These are phyloP conservation scores for Fregata magnificens DNA, from an alignment of 2,113 vertebrate species.

Conservation along the genomic window DNA sequence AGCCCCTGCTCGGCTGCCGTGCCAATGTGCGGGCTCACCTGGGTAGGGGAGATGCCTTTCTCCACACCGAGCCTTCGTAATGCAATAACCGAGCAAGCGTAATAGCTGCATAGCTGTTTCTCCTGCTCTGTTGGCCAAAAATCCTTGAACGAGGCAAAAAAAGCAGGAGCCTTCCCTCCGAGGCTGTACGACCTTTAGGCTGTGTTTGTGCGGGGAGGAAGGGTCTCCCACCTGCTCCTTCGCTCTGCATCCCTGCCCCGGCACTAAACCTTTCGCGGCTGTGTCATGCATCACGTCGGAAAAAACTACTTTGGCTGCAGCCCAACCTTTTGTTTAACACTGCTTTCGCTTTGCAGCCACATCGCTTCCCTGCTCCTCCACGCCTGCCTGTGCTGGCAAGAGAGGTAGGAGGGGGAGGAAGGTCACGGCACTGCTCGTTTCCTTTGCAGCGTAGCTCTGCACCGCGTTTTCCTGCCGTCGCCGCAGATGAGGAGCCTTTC, in stretches of 20 bases:
- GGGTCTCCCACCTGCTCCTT: not conserved
- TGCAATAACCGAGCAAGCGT: rapidly evolving
- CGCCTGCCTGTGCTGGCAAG: not conserved
- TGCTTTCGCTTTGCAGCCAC: not conserved
- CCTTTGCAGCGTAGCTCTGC: not conserved
- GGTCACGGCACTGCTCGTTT: not conserved
- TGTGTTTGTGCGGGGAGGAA: not conserved
- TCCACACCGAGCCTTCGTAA: rapidly evolving
- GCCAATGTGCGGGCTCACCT: not conserved
- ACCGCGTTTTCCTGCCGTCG: rapidly evolving
- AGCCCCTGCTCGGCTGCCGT: not conserved
- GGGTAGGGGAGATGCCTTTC: not conserved
- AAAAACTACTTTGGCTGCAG: not conserved
- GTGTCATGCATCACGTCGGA: rapidly evolving
- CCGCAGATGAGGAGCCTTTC: not conserved
- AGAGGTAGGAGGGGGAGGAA: not conserved
- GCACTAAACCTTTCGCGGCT: rapidly evolving
- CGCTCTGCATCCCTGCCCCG: rapidly evolving
- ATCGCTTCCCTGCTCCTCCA: not conserved
- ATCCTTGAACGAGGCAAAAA: rapidly evolving
- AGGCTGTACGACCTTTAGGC: not conserved
- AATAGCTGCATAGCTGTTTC: rapidly evolving
- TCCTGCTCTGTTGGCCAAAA: not conserved
- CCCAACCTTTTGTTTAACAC: not conserved
- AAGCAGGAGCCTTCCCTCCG: not conserved